A percentile compares a stretch with the other conserved stretches of the same genome.
These are phyloP conservation scores for Lophura nycthemera DNA, from an alignment of 2,113 vertebrate genomes.

Conservation along the genomic window DNA sequence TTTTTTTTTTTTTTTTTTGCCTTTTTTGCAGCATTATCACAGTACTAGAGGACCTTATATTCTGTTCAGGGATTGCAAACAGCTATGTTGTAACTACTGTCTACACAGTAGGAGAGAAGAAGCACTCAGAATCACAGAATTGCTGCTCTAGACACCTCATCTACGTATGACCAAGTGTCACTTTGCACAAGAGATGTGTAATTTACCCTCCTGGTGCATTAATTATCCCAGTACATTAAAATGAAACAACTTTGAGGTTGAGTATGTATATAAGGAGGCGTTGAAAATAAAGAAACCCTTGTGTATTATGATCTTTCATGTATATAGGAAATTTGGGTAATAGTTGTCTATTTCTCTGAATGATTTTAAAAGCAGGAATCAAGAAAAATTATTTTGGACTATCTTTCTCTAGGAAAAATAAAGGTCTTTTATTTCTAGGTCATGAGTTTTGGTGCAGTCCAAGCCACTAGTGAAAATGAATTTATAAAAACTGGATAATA, in stretches of 20 bases:
- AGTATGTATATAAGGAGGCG: not conserved
- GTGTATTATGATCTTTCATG: not conserved
- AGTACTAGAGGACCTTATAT: not conserved
- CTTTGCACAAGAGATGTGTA: slow-evolving; percentile 51
- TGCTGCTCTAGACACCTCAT: not conserved
- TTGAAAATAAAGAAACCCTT: not conserved
- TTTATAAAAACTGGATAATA: not conserved
- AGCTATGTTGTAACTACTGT: not conserved
- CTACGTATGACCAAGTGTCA: slow-evolving; percentile 13
- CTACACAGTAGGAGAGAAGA: not conserved
- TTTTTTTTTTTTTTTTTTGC: no score
- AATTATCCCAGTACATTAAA: slow-evolving; percentile 45
- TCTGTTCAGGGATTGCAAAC: slow-evolving; percentile 11
- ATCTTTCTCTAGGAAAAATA: not conserved
- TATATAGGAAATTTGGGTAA: not conserved
- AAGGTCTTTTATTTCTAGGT: not conserved
- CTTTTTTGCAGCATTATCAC: not conserved
- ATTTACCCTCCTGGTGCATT: slow-evolving; percentile 53
- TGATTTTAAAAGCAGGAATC: slow-evolving; percentile 8
- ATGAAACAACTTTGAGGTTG: not conserved
- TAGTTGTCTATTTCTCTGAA: not conserved
- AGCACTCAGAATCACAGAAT: not conserved
- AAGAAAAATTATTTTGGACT: not conserved
- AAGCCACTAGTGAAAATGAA: not conserved
- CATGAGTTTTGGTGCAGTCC: not conserved